Percentiles rank a stretch among this genome's conserved stretches.
These are phyloP conservation scores for Neotoma lepida DNA, from an alignment of 2,113 vertebrate genomes.

Conservation along the genomic window DNA sequence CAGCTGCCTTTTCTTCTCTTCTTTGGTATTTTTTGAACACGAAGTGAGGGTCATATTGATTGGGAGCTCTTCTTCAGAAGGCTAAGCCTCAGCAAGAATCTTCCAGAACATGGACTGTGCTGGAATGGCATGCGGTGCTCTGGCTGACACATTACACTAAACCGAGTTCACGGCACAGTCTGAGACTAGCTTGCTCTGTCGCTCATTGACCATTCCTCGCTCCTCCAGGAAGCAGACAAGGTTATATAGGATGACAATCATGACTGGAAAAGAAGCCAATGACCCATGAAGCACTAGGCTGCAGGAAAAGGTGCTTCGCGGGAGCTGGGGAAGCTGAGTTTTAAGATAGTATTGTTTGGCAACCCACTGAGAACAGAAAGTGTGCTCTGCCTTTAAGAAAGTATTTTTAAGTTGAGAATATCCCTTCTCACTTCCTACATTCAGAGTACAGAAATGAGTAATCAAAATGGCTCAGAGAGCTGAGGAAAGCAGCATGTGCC, in stretches of 20 bases:
- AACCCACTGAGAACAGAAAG: neutral
- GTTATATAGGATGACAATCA: constrained; percentile 79
- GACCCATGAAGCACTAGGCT: constrained; percentile 75
- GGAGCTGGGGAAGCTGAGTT: constrained; percentile 37
- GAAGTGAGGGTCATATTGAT: constrained; percentile 84
- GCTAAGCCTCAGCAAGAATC: constrained; percentile 85
- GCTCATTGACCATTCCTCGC: constrained; percentile 79
- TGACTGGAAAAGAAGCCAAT: constrained; percentile 80
- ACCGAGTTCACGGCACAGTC: constrained; percentile 79
- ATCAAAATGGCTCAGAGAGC: neutral
- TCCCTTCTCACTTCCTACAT: neutral
- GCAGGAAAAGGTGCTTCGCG: constrained; percentile 50
- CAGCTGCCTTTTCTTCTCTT: constrained; percentile 84
- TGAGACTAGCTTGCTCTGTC: constrained; percentile 79
- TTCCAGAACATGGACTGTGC: constrained; percentile 80
- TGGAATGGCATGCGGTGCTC: constrained; percentile 81
- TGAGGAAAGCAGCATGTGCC: neutral
- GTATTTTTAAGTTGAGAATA: constrained; percentile 18
- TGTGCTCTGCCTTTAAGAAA: neutral
- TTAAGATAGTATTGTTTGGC: neutral
- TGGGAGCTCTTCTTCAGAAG: constrained; percentile 87
- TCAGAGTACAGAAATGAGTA: constrained; percentile 26
- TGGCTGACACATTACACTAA: constrained; percentile 83
- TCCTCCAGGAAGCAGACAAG: constrained; percentile 82
- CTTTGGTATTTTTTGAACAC: constrained; percentile 82